Base-by-base conservation (phyloP, 1,140 invertebrate genomes). In the Aporrectodea caliginosa region DNA sequence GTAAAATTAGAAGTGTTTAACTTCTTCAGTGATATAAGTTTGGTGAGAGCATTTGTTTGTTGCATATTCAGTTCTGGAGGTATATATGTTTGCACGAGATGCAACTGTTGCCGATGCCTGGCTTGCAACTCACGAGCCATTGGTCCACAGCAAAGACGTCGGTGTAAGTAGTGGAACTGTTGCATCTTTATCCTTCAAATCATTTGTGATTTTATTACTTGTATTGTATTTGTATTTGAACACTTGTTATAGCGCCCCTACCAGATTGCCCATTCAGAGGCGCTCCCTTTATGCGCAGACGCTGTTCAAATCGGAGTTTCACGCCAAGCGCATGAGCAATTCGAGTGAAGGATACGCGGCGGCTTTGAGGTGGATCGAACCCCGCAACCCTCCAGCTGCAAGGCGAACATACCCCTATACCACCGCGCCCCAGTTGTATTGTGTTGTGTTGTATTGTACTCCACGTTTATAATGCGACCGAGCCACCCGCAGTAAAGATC, bases 81-180 rank as follows among this genome's bases (percentile, higher is more conserved):
- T 99, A 22, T 99, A 99, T 89, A 97, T 99, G 89, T 99, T 99
- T 89, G 97, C 98, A 30, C 91, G 98, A 87, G 98, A 99, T 91
- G 98, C 98, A 73, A 95, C 97, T 68, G 97, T 99, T 82, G 98
- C 98, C 30, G 98, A 99, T 90, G 94, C 96, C 32, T 99, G 98
- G 98, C 91, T 99, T 77, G 93, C 98, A 76, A 97, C 97, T 78
- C 98, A 99, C 90, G 98, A 99, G 90, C 96, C 98, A 68, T 99
- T 99, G 90, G 91, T 99, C 75, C 92, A 96, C 90, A 98, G 96
- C 83, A 92, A 93, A 84, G 98, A 99, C 90, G 90, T 98, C 82
- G 97, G 97, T 22, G 79, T 76, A 14, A 76, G 75, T 76, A 33
- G 69, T 75, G 69, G 1, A 58, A 22, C 43, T 58, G 22, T 58